Base-by-base conservation (phyloP, 1,140 invertebrate genomes). In the Harpegnathos saltator region DNA sequence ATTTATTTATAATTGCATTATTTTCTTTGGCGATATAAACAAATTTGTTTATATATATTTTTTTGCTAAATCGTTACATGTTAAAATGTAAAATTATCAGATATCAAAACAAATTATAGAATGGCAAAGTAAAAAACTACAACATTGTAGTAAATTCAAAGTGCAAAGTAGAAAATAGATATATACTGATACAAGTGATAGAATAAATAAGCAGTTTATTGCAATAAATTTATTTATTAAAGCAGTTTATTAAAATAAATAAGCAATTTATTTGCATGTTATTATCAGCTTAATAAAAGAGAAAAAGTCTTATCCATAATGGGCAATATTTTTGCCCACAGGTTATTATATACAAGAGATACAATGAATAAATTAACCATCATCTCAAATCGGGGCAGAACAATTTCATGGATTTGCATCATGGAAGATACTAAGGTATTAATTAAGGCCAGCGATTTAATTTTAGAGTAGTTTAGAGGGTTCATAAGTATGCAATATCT, bases 311-410 rank as follows among this genome's bases (percentile, higher is more conserved):
- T 84, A 83, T 83, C 65, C 81, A 85, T 90, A 89, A 89, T 82
- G 88, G 89, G 89, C 88, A 90, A 85, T 75, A 29, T 90, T 90
- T 90, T 89, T 89, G 86, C 86, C 89, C 85, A 38, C 89, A 89
- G 86, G 83, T 90, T 85, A 59, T 85, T 85, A 78, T 78, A 73
- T 83, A 58, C 82, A 26, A 72, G 65, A 52, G 71, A 68, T 78
- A 83, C 75, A 66, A 69, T 84, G 68, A 81, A 74, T 85, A 85
- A 75, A 78, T 82, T 85, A 83, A 66, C 65, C 75, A 80, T 48
- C 63, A 59, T 77, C 86, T 52, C 59, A 72, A 80, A 77, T 86
- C 17, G 63, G 52, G 26, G 63, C 63, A 71, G 62, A 84, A 69
- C 56, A 82, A 65, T 86, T 86, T 88, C 54, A 54, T 62, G 78